phyloP scores from a whole-genome alignment of 1,140 invertebrate genomes.

The Ladona fulva region DNA sequence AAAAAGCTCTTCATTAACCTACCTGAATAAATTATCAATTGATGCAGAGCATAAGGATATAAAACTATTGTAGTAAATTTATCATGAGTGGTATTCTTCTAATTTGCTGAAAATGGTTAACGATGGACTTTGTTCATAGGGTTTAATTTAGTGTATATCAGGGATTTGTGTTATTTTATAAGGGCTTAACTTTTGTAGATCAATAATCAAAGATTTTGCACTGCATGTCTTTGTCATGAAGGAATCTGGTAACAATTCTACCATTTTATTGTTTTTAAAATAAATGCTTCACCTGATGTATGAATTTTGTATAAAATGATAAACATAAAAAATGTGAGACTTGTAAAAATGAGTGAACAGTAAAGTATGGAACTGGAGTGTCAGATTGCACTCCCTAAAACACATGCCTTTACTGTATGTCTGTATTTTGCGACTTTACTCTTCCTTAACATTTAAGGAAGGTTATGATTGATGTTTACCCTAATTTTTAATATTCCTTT shows the following conservation, averaged over 20 bases:
- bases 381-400: background rate
- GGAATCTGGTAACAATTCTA: background rate
- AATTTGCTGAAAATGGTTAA: too few relatives aligned
- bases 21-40: too few relatives aligned
- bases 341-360: background rate
- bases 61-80: too few relatives aligned
- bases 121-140: too few relatives aligned
- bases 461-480: background rate
- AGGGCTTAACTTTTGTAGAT: too few relatives aligned
- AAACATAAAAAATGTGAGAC: background rate
- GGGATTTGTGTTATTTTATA: too few relatives aligned
- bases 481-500: background rate
- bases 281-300: background rate
- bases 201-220: too few relatives aligned
- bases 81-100: too few relatives aligned
- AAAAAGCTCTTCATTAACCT: too few relatives aligned
- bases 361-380: background rate
- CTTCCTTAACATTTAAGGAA: conserved; percentile 10
- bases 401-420: background rate
- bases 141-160: too few relatives aligned
- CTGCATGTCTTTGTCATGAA: background rate
- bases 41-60: too few relatives aligned
- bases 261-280: conserved; percentile 1
- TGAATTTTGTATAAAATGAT: background rate
- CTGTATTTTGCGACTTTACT: background rate